phyloP scores from a whole-genome alignment of 2,888 invertebrate genomes.

The Tetranychus piercei region DNA sequence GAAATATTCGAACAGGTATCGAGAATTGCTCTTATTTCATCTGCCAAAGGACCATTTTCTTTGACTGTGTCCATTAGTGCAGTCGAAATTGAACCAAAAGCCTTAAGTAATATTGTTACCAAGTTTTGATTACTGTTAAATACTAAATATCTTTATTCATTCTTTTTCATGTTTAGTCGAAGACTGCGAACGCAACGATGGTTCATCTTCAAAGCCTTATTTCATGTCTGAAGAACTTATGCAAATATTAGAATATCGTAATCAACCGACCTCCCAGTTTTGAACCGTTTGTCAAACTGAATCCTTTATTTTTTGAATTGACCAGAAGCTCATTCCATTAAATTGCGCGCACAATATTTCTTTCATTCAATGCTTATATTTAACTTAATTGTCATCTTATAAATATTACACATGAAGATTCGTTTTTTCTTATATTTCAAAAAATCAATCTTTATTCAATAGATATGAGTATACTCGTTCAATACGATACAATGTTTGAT shows the following conservation, averaged over 20 bases:
- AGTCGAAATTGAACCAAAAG: conserved; percentile 37
- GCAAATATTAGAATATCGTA: conserved; percentile 47
- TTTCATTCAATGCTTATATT: no score
- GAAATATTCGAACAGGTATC: conserved; percentile 16
- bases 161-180: conserved; percentile 45
- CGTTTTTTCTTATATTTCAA: no score
- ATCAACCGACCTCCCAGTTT: neutral
- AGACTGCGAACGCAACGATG: conserved; percentile 87
- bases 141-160: no score
- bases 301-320: neutral
- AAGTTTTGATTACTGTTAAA: neutral
- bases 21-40: conserved; percentile 16
- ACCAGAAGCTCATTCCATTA: neutral
- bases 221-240: conserved; percentile 81
- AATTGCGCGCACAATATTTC: no score
- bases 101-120: conserved; percentile 37
- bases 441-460: no score
- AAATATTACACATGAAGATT: no score
- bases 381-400: no score
- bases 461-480: no score
- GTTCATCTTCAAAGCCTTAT: conserved; percentile 69
- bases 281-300: neutral
- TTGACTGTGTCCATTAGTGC: conserved; percentile 18
- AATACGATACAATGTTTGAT: no score
- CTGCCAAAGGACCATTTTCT: conserved; percentile 9